phyloP scores from a whole-genome alignment of 2,113 vertebrate species.

The Centrocercus urophasianus region DNA sequence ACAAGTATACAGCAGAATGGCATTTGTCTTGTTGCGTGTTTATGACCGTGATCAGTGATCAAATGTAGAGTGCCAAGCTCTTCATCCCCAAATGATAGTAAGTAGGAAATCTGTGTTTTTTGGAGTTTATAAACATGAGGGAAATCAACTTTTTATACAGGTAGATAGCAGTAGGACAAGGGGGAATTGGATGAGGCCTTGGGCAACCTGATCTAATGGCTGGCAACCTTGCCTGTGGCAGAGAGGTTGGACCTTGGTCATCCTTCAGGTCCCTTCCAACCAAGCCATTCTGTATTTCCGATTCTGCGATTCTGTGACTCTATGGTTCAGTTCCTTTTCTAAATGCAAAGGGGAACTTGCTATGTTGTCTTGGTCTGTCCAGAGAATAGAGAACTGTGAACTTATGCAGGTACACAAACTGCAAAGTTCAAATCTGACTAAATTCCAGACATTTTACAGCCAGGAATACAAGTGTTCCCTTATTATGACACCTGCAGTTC shows the following conservation, averaged over 20 bases:
- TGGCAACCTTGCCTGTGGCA: too few relatives aligned
- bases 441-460: slow-evolving; percentile 32
- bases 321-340: neutral
- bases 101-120: neutral
- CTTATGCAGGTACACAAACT: neutral
- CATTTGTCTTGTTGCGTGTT: neutral
- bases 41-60: neutral
- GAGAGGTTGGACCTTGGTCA: too few relatives aligned
- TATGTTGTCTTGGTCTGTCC: neutral
- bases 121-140: neutral
- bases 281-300: too few relatives aligned
- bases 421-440: neutral
- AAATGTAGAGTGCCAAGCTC: neutral
- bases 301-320: too few relatives aligned
- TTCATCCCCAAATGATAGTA: neutral
- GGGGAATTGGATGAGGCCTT: too few relatives aligned
- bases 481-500: neutral
- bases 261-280: too few relatives aligned
- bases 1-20: neutral
- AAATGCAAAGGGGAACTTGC: neutral
- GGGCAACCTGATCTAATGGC: too few relatives aligned
- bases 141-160: too few relatives aligned
- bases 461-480: neutral
- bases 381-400: neutral
- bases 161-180: too few relatives aligned